Evolutionary conservation across 2,888 invertebrate species (phyloP).

Genomic region (Bruchidius siliquastri): DNA sequence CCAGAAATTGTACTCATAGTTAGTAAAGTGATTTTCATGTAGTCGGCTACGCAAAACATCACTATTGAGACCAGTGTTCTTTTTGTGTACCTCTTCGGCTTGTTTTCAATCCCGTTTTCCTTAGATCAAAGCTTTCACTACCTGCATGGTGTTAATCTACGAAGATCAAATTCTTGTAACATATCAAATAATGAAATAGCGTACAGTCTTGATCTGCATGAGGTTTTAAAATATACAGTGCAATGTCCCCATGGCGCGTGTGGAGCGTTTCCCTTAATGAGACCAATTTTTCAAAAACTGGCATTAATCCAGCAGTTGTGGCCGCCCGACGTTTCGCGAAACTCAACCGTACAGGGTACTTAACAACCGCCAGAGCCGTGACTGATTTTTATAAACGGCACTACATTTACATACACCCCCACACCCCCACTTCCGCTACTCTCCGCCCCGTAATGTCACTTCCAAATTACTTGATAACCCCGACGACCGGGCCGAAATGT

Average conservation of each 20-base stretch:
- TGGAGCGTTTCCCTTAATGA: background rate
- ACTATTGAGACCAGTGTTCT: too few relatives aligned
- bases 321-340: background rate
- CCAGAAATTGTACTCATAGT: too few relatives aligned
- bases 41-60: too few relatives aligned
- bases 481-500: background rate
- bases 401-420: background rate
- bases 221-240: background rate
- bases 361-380: background rate
- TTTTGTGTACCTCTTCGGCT: too few relatives aligned
- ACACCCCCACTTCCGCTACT: background rate
- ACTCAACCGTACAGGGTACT: background rate
- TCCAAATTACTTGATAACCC: background rate
- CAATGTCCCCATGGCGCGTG: background rate
- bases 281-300: background rate
- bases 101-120: too few relatives aligned
- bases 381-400: background rate
- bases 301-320: background rate
- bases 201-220: background rate
- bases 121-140: too few relatives aligned
- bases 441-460: background rate
- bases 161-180: too few relatives aligned
- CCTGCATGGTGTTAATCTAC: too few relatives aligned
- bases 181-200: background rate
- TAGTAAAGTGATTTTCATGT: too few relatives aligned